Evolutionary conservation across 2,113 vertebrate genomes (phyloP), one percentile per base, ranked within the genome.

Genomic region (Microcebus ravelobensis): DNA sequence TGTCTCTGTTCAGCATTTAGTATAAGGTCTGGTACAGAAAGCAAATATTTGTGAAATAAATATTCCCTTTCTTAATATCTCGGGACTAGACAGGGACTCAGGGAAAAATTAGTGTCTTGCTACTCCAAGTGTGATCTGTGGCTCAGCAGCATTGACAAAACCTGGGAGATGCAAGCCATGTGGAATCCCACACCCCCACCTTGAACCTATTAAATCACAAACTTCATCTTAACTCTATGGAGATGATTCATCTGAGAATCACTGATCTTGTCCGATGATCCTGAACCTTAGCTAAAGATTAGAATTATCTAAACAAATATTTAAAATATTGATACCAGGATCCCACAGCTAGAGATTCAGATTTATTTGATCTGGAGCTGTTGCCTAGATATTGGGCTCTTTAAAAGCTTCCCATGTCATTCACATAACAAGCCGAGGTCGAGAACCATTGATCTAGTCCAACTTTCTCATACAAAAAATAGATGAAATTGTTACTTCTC

Each of bases 401-500:
- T 92, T 27, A 21, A 96, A 90, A 96, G 29, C 70, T 95, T 68
- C 67, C 52, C 68, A 29, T 14, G 34, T 29, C 70, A 82, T 86
- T 94, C 73, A 90, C 83, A 83, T 83, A 85, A 82, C 67, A 88
- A 97, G 59, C 79, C 73, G 84, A 80, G 79, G 57, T 68, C 87
- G 82, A 79, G 50, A 91, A 70, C 34, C 93, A 93, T 17, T 59
- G 63, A 95, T 88, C 57, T 48, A 50, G 42, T 87, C 17, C 71
- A 70, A 52, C 57, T 89, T 93, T 96, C 91, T 80, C 82, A 59
- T 36, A 52, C 59, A 82, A 87, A 87, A 89, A 83, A 91, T n/a
- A 96, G 61, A 74, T 65, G 50, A 81, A 84, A 34, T 12, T 65
- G 12, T 42, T 87, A 45, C 57, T 91, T 91, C 39, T 82, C 27